Percentiles rank a stretch among this genome's conserved stretches.
Evolutionary conservation across 2,113 vertebrate species (phyloP).

Genomic region (Cheirogaleus medius): DNA sequence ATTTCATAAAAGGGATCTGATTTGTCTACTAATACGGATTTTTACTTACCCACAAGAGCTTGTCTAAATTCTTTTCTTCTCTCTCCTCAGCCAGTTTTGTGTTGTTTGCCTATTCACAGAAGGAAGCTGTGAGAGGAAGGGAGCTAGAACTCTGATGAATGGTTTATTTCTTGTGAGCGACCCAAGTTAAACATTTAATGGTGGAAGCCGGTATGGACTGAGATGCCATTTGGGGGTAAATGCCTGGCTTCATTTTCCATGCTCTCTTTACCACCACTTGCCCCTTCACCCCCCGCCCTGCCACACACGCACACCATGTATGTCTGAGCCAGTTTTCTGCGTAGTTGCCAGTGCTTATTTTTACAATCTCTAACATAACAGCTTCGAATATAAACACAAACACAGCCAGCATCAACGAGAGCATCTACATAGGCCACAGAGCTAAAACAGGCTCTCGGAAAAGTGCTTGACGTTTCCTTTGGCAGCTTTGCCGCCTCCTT

Average conservation of each 20-base stretch:
- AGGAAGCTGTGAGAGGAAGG: background rate
- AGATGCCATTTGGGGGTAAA: background rate
- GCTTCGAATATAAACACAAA: constrained; percentile 44
- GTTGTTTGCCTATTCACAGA: background rate
- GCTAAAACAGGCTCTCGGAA: constrained; percentile 27
- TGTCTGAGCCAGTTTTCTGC: constrained; percentile 30
- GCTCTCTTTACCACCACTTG: background rate
- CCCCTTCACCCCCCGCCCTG: too few species aligned
- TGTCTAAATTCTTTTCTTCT: background rate
- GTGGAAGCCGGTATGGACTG: background rate
- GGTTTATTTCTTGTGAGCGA: constrained; percentile 23
- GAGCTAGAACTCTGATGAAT: background rate
- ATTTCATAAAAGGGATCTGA: background rate
- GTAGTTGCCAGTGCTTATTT: constrained; percentile 48
- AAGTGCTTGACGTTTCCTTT: background rate
- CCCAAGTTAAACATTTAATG: constrained; percentile 33
- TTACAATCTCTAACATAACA: constrained; percentile 34
- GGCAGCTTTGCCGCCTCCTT: background rate
- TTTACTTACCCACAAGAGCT: background rate
- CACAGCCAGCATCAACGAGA: background rate
- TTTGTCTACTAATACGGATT: background rate
- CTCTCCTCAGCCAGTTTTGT: background rate
- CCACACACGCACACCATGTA: background rate
- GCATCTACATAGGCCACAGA: background rate
- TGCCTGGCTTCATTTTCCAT: background rate